Conservation (phyloP, 2,113 vertebrate genomes). For the Microtus richardsoni region DNA sequence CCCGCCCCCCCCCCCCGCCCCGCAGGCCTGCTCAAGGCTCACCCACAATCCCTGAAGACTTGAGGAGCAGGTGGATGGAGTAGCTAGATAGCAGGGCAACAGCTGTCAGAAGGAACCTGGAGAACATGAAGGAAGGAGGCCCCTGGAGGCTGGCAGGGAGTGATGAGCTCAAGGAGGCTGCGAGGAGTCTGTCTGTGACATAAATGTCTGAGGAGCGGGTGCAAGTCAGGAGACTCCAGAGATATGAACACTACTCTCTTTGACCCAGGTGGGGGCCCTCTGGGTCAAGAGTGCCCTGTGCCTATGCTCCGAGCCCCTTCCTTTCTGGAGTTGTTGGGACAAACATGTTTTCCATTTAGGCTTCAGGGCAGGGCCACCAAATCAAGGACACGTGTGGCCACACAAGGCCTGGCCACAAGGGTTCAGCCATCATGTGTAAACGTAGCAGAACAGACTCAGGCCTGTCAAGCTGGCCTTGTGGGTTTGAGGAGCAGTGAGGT, state of each 20-base stretch:
- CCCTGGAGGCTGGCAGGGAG: not conserved
- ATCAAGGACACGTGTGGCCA: not conserved
- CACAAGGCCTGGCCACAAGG: not conserved
- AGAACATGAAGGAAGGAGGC: not conserved
- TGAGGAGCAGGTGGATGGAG: slow-evolving; percentile 97
- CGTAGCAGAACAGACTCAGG: not conserved
- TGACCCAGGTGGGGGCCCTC: not conserved
- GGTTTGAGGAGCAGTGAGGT: slow-evolving; percentile 11
- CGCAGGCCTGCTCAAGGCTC: slow-evolving; percentile 74
- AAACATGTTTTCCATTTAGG: slow-evolving; percentile 43
- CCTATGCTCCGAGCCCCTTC: not conserved
- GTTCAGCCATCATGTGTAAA: not conserved
- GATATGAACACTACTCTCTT: not conserved
- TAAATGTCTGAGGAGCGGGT: not conserved
- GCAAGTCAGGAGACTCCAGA: not conserved
- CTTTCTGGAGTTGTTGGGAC: not conserved
- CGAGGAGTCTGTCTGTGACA: not conserved
- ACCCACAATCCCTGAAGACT: slow-evolving; percentile 97
- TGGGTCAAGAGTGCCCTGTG: not conserved
- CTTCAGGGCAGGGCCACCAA: slow-evolving; percentile 15
- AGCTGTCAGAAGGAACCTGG: slow-evolving; percentile 93
- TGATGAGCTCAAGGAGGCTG: not conserved
- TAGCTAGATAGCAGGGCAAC: slow-evolving; percentile 95
- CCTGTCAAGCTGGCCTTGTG: not conserved
- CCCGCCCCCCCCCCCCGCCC: not conserved